Conservation (phyloP, 2,888 invertebrate genomes). For the Heteromurus nitidus region DNA sequence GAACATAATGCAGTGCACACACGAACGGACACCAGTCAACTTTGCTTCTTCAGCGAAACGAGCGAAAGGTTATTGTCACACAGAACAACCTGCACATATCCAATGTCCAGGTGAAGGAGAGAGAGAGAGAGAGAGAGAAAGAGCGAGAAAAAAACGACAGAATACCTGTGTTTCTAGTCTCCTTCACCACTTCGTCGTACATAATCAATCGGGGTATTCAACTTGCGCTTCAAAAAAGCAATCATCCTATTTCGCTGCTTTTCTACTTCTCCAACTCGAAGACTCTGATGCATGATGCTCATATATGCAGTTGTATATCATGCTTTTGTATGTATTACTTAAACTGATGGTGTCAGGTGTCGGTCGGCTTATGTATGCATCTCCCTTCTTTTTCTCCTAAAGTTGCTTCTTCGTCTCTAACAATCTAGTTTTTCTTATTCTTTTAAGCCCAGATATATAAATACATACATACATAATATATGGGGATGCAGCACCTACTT, state of each 20-base stretch:
- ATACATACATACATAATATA: neutral
- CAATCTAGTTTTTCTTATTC: slow-evolving; percentile 37
- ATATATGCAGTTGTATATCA: no score
- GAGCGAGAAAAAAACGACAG: slow-evolving; percentile 24
- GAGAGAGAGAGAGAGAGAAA: no score
- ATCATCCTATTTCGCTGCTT: slow-evolving; percentile 38
- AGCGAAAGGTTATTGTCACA: slow-evolving; percentile 64
- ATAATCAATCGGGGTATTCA: slow-evolving; percentile 18
- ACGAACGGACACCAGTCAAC: neutral
- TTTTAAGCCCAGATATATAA: neutral
- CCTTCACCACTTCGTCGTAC: slow-evolving; percentile 1
- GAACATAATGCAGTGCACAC: neutral
- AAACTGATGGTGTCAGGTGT: slow-evolving; percentile 58
- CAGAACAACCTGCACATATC: neutral
- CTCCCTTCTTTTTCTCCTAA: slow-evolving; percentile 10
- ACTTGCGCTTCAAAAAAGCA: slow-evolving; percentile 36
- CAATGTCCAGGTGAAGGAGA: slow-evolving; percentile 49
- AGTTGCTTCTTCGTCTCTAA: slow-evolving; percentile 3
- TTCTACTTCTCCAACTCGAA: no score
- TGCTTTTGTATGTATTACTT: slow-evolving; percentile 23
- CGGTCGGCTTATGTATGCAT: slow-evolving; percentile 48
- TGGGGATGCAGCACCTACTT: neutral
- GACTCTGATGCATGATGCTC: no score
- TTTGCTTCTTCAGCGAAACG: slow-evolving; percentile 11
- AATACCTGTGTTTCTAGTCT: slow-evolving; percentile 36